A percentile compares a stretch with the other conserved stretches of the same genome.
These are phyloP conservation scores for Isichthys henryi DNA, from an alignment of 2,113 vertebrate genomes.

Conservation along the genomic window DNA sequence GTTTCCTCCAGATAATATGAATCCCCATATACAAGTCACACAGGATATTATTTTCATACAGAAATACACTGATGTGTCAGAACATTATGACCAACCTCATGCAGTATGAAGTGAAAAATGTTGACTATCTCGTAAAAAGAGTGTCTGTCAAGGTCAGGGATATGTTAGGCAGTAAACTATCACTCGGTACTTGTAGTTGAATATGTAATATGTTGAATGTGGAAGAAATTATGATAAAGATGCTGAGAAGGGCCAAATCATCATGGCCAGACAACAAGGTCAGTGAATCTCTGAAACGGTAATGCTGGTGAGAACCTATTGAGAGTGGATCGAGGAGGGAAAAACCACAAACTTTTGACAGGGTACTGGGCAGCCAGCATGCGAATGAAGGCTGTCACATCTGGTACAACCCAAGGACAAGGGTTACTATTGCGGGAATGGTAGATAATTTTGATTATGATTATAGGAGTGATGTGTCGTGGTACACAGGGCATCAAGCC, in stretches of 20 bases:
- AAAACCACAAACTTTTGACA: background rate
- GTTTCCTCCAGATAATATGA: background rate
- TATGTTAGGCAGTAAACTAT: background rate
- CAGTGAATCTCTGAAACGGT: background rate
- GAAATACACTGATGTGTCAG: background rate
- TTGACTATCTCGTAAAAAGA: background rate
- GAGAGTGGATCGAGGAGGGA: background rate
- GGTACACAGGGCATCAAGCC: background rate
- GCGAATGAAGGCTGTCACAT: too few relatives aligned
- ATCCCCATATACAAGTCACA: background rate
- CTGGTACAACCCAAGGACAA: too few relatives aligned
- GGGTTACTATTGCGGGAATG: too few relatives aligned
- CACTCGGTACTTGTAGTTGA: background rate
- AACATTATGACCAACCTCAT: background rate
- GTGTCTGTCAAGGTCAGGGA: background rate
- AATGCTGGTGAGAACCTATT: background rate
- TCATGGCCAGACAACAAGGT: background rate
- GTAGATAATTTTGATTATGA: too few relatives aligned
- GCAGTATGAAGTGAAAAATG: background rate
- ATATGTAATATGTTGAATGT: background rate
- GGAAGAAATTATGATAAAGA: background rate
- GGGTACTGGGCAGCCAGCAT: too few relatives aligned
- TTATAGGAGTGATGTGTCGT: background rate
- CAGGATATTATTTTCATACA: background rate
- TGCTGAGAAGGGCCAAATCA: background rate